Evolutionary conservation across 2,888 invertebrate genomes (phyloP).

Genomic region (Meganola albula): DNA sequence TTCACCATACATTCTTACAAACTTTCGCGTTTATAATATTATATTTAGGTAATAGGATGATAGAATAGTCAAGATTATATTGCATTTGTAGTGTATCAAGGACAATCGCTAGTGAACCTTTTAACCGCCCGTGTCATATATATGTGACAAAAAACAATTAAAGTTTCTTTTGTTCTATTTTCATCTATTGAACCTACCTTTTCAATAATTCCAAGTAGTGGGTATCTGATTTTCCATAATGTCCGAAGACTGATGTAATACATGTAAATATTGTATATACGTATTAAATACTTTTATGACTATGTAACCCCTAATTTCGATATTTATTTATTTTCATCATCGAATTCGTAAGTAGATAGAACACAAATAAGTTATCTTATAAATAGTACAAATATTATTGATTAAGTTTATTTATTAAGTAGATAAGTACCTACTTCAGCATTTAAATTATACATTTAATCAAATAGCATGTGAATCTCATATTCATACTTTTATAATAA

Average conservation of each 20-base stretch:
- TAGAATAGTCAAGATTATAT: too few relatives aligned
- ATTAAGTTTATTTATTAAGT: conserved; percentile 23
- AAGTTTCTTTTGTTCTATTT: too few relatives aligned
- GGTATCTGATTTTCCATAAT: conserved; percentile 23
- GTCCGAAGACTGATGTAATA: conserved; percentile 29
- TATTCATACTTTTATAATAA: conserved; percentile 49
- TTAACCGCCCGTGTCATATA: too few relatives aligned
- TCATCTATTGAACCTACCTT: too few relatives aligned
- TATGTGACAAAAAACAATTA: too few relatives aligned
- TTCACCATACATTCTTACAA: too few relatives aligned
- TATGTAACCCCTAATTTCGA: conserved; percentile 12
- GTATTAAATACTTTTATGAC: conserved; percentile 18
- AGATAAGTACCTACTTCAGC: conserved; percentile 26
- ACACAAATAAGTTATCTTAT: conserved; percentile 37
- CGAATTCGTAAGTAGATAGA: conserved; percentile 22
- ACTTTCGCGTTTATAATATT: too few relatives aligned
- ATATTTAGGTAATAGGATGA: too few relatives aligned
- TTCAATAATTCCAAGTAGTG: too few relatives aligned
- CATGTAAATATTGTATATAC: conserved; percentile 33
- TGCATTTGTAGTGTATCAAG: too few relatives aligned
- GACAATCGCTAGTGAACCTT: too few relatives aligned
- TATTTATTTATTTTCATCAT: conserved; percentile 30
- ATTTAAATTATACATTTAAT: conserved; percentile 22
- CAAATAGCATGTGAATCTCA: conserved; percentile 27
- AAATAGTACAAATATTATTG: conserved; percentile 53